Evolutionary conservation across 2,113 vertebrate genomes (phyloP).

Genomic region (Stictonetta naevosa): DNA sequence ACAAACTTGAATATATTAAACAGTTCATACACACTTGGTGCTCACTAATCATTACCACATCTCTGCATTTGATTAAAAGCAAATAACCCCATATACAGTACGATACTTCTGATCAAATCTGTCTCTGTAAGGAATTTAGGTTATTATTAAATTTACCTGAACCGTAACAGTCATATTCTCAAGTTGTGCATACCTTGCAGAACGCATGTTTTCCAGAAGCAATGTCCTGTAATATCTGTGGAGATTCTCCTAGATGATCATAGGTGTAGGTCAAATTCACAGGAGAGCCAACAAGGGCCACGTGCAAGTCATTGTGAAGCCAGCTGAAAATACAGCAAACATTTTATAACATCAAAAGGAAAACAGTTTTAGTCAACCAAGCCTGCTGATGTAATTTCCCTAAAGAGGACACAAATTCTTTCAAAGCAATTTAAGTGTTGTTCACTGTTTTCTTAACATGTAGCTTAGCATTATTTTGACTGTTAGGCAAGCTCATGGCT

Average conservation of each 20-base stretch:
- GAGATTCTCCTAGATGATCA: conserved; percentile 91
- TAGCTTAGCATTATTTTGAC: not conserved
- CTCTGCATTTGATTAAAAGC: not conserved
- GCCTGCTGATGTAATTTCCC: not conserved
- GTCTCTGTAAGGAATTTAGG: not conserved
- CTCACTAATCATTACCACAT: not conserved
- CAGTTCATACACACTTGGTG: not conserved
- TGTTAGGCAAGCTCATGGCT: not conserved
- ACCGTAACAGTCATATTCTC: not conserved
- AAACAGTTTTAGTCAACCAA: not conserved
- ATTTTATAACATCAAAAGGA: not conserved
- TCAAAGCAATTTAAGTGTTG: not conserved
- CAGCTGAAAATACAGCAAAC: conserved; percentile 82
- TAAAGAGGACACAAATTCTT: not conserved
- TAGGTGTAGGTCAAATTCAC: conserved; percentile 94
- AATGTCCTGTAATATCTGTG: conserved; percentile 87
- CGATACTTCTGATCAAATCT: not conserved
- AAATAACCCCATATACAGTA: not conserved
- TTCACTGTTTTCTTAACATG: not conserved
- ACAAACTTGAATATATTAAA: not conserved
- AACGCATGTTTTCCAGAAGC: conserved; percentile 89
- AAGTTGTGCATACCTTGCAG: conserved; percentile 81
- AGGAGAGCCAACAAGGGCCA: conserved; percentile 88
- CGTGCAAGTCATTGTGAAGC: conserved; percentile 95
- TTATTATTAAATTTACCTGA: not conserved